Conservation (phyloP, 1,140 invertebrate genomes). For the Yoshiicerus persimilis region DNA sequence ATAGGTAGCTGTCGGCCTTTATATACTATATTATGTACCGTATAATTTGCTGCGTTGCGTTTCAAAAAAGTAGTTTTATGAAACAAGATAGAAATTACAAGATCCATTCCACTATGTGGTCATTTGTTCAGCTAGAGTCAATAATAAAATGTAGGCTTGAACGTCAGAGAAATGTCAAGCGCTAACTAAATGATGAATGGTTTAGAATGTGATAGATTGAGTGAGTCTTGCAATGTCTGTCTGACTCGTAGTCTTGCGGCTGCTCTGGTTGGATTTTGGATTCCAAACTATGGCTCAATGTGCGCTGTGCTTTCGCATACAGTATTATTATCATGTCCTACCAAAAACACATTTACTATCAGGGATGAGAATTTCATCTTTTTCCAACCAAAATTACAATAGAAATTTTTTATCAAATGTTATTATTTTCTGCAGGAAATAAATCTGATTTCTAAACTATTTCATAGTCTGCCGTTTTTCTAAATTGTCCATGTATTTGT, state of each 20-base stretch:
- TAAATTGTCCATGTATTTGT: too few species aligned
- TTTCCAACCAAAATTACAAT: not conserved
- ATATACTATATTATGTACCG: not conserved
- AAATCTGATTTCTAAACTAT: too few species aligned
- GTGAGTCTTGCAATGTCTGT: not conserved
- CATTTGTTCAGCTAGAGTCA: conserved; percentile 9
- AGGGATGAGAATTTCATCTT: not conserved
- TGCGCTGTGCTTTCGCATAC: not conserved
- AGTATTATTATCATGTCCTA: not conserved
- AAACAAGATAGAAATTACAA: not conserved
- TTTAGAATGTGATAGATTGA: conserved; percentile 26
- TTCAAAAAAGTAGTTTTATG: not conserved
- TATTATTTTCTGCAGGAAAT: too few species aligned
- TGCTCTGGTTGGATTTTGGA: not conserved
- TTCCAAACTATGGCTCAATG: not conserved
- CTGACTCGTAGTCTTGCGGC: not conserved
- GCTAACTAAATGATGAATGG: conserved; percentile 23
- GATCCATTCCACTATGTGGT: not conserved
- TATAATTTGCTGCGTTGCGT: not conserved
- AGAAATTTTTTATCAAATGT: too few species aligned
- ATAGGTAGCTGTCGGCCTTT: not conserved
- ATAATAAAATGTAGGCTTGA: not conserved
- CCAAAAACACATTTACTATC: not conserved
- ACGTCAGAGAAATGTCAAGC: conserved; percentile 4
- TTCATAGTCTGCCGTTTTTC: too few species aligned